Conservation (phyloP, 2,888 invertebrate species). For the Agapostemon virescens region DNA sequence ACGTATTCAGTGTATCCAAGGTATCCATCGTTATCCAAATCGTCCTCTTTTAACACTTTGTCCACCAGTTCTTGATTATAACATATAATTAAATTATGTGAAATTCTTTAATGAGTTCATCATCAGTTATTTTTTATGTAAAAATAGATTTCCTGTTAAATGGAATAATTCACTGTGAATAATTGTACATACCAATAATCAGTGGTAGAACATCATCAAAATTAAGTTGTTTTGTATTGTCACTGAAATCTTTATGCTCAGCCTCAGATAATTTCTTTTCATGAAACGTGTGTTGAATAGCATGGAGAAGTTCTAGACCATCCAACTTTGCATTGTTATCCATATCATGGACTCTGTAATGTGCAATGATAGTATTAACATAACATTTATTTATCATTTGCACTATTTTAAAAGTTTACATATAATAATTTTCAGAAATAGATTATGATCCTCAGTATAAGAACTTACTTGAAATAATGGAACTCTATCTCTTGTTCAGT, state of each 20-base stretch:
- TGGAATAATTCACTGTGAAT: neutral
- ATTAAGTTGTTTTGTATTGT: conserved; percentile 43
- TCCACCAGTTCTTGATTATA: conserved; percentile 89
- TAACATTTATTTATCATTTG: neutral
- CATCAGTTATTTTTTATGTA: no score
- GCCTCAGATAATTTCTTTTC: conserved; percentile 71
- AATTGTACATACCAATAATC: conserved; percentile 70
- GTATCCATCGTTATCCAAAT: conserved; percentile 92
- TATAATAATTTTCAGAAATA: neutral
- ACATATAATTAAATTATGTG: conserved; percentile 39
- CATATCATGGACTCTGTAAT: conserved; percentile 88
- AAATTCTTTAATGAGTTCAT: no score
- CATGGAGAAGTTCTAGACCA: conserved; percentile 93
- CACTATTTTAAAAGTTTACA: neutral
- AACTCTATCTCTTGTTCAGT: conserved; percentile 92
- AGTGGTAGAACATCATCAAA: conserved; percentile 64
- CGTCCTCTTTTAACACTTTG: conserved; percentile 90
- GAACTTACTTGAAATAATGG: conserved; percentile 87
- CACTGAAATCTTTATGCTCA: conserved; percentile 66
- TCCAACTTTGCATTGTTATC: conserved; percentile 94
- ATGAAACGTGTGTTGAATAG: conserved; percentile 89
- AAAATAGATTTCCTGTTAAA: neutral
- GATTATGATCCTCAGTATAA: conserved; percentile 1
- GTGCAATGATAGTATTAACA: neutral
- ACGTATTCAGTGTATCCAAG: conserved; percentile 92